Base-by-base conservation (phyloP, 2,888 invertebrate genomes). In the Salticus scenicus region DNA sequence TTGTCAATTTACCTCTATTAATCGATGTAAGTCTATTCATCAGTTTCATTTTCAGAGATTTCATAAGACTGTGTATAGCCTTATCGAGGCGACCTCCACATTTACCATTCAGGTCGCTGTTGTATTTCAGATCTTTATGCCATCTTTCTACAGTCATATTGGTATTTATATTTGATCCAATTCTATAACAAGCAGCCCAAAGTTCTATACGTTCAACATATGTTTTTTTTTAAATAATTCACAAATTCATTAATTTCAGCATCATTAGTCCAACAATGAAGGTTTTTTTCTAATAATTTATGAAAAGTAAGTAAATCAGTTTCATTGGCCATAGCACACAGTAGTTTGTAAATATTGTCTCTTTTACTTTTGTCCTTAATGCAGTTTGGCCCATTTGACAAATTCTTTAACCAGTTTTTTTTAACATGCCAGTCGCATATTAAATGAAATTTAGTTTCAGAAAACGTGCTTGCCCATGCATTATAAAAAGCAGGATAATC, bases 401-500 rank as follows among this genome's bases (percentile, higher is more conserved):
- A 24, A 28, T 64, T 75, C n/a, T 66, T 37, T 2, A 7, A 8
- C 41, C 63, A 63, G 5, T 12, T 7, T 41, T 28, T 12, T 27
- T 75, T 41, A 2, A 66, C 42, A 42, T 75, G 42, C 64, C 75
- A 64, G 28, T 64, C 74, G 41, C 66, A 64, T 4, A 64, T 0
- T 0, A 75, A 14, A 33, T 66, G 24, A 41, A 41, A 41, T 7
- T 64, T 20, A 24, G 12, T 12, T 20, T 5, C 4, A 10, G 41
- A 33, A 75, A 87, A 87, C 0, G 87, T 76, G 10, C n/a, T 20
- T 12, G 17, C 17, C 88, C 88, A 88, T 1, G 86, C 87, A 83
- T 85, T 80, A 41, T 82, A 88, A 73, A 37, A 88, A 1, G 75
- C 41, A 10, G 75, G 69, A 24, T 57, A 82, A 66, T 88, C 87